Base-by-base conservation (phyloP, 2,888 invertebrate genomes). In the Mimachlamys varia region DNA sequence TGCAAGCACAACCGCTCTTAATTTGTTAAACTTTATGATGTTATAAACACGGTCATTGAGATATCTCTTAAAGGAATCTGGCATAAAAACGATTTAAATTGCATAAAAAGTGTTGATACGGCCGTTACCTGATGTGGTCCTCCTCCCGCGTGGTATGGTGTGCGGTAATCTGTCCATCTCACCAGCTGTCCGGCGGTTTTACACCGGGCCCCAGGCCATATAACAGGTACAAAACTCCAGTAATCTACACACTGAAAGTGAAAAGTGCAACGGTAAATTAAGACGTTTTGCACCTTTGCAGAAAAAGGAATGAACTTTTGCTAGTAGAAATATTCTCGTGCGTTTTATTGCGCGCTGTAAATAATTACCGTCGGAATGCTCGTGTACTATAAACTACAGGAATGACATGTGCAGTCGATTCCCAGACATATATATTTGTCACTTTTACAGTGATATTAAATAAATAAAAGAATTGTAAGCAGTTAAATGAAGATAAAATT, bases 401-500 rank as follows among this genome's bases (percentile, higher is more conserved):
- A 58, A 58, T 10, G n/a, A 22, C 58, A 58, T 22, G 58, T 58
- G 58, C 22, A 58, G 19, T 58, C 19, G 58, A 58, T 58, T 58
- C 58, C 1, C 58, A 58, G 58, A 58, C 58, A 58, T 7, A 53
- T 19, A 22, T 58, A 58, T 58, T 58, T 58, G 22, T 19, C 3
- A 58, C 19, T 58, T 58, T 58, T 58, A 58, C 22, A 19, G 58
- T 58, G 58, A 58, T 58, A 58, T 58, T 58, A 22, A 58, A 58
- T 58, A 58, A 58, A 22, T 58, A 58, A 58, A 58, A n/a, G 58
- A 58, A 58, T 58, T 58, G 22, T 2, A 58, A 58, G 58, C n/a
- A 22, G 58, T 58, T 58, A 58, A 58, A 58, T n/a, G 58, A 58
- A 58, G 58, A 58, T 58, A 58, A 58, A 58, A 58, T 58, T 58